Base-by-base conservation (phyloP, 2,113 vertebrate species). In the Limnothrissa miodon region DNA sequence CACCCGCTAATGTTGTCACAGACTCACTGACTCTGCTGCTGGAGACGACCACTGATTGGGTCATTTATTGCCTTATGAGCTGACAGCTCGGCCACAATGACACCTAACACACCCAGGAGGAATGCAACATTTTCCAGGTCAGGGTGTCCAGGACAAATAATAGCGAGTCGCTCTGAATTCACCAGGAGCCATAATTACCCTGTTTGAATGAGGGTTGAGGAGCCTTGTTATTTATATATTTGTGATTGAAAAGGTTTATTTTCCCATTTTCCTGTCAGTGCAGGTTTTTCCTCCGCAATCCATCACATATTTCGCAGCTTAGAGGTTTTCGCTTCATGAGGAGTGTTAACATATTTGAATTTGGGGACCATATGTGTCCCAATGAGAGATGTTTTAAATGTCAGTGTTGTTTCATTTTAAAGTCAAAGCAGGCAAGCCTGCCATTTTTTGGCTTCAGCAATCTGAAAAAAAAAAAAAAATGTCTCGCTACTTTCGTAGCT, bases 131-230 rank as follows among this genome's bases (percentile, higher is more conserved):
- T 74, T 39, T 74, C 66, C 66, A 74, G 66, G 66, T 74, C 66
- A 74, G 13, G 29, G 66, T 36, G 66, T 33, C 13, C 25, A 33
- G 29, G 66, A 74, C 66, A 19, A 19, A 74, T 36, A 74, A 33
- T 29, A 36, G 15, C 33, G 5, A 13, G 10, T 13, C 29, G 19
- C 13, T 29, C 25, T 36, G 66, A 15, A 15, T 11, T 10, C 66
- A 87, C 92, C 89, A 81, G n/a, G 84, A 90, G 92, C 92, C 89
- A 87, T 93, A 92, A 93, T 93, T 91, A 92, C 92, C 91, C 89
- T 91, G 90, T 92, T 92, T 93, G 91, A 92, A 92, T 90, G 84
- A 36, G 87, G 91, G 87, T 86, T 46, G 82, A 21, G 62, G 83
- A 89, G 91, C 89, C 91, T 91, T 90, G 90, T 92, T 91, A 91